These are phyloP conservation scores for Torymus tubicola DNA, from an alignment of 2,888 invertebrate species.

Conservation along the genomic window DNA sequence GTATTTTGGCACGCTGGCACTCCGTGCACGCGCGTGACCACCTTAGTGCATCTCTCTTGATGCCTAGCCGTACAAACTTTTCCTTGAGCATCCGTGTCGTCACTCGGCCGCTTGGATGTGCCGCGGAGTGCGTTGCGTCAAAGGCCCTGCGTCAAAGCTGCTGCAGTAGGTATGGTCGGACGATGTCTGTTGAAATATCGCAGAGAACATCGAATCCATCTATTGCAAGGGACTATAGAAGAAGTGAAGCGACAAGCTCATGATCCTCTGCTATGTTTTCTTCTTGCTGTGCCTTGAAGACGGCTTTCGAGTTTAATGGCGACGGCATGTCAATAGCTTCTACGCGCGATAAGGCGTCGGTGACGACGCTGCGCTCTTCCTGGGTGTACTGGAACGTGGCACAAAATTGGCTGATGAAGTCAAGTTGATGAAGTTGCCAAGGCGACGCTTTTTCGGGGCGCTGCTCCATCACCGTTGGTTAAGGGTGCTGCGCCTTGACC, in stretches of 20 bases:
- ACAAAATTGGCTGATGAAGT: too few relatives aligned
- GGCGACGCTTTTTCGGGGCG: too few relatives aligned
- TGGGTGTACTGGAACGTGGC: too few relatives aligned
- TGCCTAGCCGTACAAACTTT: constrained; percentile 70
- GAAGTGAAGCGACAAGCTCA: background rate
- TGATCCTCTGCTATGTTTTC: too few relatives aligned
- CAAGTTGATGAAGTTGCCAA: too few relatives aligned
- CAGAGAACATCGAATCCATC: constrained; percentile 51
- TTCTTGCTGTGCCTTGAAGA: too few relatives aligned
- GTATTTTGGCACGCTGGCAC: constrained; percentile 55
- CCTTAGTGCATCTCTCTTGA: constrained; percentile 47
- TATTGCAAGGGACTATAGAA: background rate
- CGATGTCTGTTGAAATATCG: constrained; percentile 53
- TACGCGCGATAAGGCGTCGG: too few relatives aligned
- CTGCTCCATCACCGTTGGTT: too few relatives aligned
- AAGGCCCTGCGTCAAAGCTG: constrained; percentile 58
- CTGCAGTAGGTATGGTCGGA: constrained; percentile 61
- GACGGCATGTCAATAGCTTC: too few relatives aligned
- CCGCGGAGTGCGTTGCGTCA: constrained; percentile 54
- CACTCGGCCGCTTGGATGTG: constrained; percentile 58
- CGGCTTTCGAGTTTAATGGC: too few relatives aligned
- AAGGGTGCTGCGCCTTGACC: too few relatives aligned
- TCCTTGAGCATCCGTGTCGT: constrained; percentile 52
- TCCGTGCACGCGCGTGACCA: constrained; percentile 22
- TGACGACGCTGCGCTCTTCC: too few relatives aligned